These are phyloP conservation scores for Oegoconia quadripuncta DNA, from an alignment of 2,888 invertebrate species.

Conservation along the genomic window DNA sequence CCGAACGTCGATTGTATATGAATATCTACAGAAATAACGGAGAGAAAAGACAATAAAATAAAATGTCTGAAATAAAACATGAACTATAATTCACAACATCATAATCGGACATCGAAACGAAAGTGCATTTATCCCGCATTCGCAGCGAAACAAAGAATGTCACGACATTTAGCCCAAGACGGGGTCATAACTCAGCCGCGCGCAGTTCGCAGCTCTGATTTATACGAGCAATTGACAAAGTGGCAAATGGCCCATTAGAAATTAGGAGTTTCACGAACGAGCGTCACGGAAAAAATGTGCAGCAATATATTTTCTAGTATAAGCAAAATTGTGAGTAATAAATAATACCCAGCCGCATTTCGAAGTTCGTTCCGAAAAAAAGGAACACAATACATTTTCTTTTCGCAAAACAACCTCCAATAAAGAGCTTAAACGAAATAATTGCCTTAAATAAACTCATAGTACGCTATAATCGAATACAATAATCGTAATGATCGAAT, in stretches of 20 bases:
- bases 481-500: conserved; percentile 66
- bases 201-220: conserved; percentile 66
- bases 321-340: conserved; percentile 71
- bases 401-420: not conserved
- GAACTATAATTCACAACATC: not conserved
- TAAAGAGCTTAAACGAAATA: conserved; percentile 20
- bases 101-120: not conserved
- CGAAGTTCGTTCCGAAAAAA: conserved; percentile 10
- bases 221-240: conserved; percentile 79
- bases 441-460: conserved; percentile 43
- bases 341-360: conserved; percentile 48
- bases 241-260: conserved; percentile 80
- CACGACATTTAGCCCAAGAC: conserved; percentile 62
- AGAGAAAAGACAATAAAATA: too few relatives aligned
- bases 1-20: too few relatives aligned
- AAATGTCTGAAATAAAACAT: not conserved
- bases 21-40: too few relatives aligned
- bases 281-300: conserved; percentile 66
- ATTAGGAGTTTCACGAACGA: conserved; percentile 64
- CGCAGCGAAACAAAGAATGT: conserved; percentile 63
- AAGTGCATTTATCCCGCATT: conserved; percentile 18
- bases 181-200: conserved; percentile 60
- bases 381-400: not conserved
- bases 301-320: conserved; percentile 64
- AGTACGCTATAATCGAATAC: conserved; percentile 51